phyloP scores from a whole-genome alignment of 2,113 vertebrate genomes.

The Dromiciops gliroides region DNA sequence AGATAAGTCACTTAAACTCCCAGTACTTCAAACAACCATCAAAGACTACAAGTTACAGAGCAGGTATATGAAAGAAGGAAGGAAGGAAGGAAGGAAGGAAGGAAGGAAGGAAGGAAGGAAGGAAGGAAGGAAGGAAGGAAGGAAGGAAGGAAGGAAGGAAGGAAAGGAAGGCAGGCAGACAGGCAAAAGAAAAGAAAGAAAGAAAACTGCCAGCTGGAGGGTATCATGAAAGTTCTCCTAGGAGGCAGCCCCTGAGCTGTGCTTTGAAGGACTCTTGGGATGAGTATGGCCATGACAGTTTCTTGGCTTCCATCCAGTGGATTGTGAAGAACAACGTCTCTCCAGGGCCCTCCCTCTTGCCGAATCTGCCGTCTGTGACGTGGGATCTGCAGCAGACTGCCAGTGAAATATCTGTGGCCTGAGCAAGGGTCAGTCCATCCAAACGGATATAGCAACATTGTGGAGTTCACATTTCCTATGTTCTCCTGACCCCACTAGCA shows the following conservation, averaged over 20 bases:
- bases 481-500: background rate
- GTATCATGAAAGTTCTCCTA: background rate
- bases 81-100: too few relatives aligned
- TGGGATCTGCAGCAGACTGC: background rate
- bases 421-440: background rate
- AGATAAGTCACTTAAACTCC: background rate
- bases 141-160: too few relatives aligned
- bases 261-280: background rate
- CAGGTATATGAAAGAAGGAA: background rate
- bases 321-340: background rate
- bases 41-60: background rate
- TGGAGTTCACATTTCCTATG: background rate
- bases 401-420: background rate
- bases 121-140: too few relatives aligned
- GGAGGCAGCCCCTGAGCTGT: background rate
- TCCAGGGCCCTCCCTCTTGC: background rate
- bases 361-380: background rate
- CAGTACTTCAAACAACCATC: background rate
- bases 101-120: too few relatives aligned
- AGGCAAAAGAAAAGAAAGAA: too few relatives aligned
- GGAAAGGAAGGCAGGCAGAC: background rate
- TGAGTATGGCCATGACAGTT: background rate
- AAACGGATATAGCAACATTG: background rate
- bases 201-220: background rate
- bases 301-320: background rate